Conservation (phyloP, 1,140 invertebrate genomes). For the Eriocheir sinensis region DNA sequence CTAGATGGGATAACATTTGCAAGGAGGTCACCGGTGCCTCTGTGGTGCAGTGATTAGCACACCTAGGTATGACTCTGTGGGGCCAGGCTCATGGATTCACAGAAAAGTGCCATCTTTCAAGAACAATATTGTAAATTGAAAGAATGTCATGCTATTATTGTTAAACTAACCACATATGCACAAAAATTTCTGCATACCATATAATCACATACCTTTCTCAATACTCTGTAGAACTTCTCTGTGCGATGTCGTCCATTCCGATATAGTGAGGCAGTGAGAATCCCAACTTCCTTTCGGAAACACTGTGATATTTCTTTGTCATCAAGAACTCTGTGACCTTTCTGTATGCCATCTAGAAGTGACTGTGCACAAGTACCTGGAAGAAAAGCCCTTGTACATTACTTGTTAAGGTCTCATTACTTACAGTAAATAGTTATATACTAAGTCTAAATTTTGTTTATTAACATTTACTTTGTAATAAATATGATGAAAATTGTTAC, state of each 20-base stretch:
- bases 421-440: neutral
- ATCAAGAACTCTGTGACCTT: constrained; percentile 18
- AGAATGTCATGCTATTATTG: neutral
- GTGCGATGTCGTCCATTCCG: constrained; percentile 63
- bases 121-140: neutral
- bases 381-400: neutral
- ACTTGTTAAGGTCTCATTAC: neutral
- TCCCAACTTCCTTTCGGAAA: constrained; percentile 30
- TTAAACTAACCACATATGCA: neutral
- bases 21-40: no score
- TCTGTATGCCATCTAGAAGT: neutral
- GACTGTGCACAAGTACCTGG: constrained; percentile 37
- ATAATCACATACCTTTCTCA: constrained; percentile 45
- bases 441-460: no score
- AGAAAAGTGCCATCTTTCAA: no score
- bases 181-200: neutral
- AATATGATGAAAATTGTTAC: no score
- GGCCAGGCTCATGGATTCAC: no score
- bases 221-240: constrained; percentile 54
- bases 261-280: constrained; percentile 39
- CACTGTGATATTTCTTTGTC: constrained; percentile 4
- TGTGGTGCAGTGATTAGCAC: no score
- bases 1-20: no score
- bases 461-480: no score
- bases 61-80: no score